Evolutionary conservation across 2,888 invertebrate genomes (phyloP).

Genomic region (Nysson spinosus): DNA sequence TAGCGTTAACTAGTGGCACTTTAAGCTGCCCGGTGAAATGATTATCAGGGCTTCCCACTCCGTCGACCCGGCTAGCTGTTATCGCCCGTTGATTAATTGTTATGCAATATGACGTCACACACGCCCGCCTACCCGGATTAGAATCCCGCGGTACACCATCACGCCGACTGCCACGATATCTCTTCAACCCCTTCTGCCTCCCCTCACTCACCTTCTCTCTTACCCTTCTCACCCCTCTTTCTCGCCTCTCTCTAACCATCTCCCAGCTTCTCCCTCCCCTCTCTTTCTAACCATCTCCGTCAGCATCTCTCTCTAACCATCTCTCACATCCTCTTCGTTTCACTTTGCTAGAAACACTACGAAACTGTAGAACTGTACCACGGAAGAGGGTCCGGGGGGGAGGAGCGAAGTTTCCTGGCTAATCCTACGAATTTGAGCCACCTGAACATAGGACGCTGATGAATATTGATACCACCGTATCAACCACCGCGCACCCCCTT

Average conservation of each 20-base stretch:
- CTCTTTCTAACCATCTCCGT: not conserved
- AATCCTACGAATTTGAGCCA: slow-evolving; percentile 75
- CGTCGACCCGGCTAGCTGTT: slow-evolving; percentile 72
- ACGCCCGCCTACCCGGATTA: slow-evolving; percentile 72
- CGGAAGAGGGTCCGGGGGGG: too few relatives aligned
- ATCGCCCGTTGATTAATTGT: slow-evolving; percentile 77
- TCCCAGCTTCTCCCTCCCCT: slow-evolving; percentile 32
- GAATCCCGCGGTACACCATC: slow-evolving; percentile 68
- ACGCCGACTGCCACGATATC: slow-evolving; percentile 57
- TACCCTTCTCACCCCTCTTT: not conserved
- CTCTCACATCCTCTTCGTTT: slow-evolving; percentile 3
- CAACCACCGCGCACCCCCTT: slow-evolving; percentile 38
- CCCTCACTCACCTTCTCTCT: not conserved
- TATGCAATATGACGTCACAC: slow-evolving; percentile 78
- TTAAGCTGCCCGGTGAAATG: slow-evolving; percentile 78
- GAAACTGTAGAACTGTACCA: slow-evolving; percentile 51
- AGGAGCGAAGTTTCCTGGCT: slow-evolving; percentile 73
- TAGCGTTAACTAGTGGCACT: slow-evolving; percentile 78
- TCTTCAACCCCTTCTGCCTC: slow-evolving; percentile 26
- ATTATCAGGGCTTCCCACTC: slow-evolving; percentile 77
- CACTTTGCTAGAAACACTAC: slow-evolving; percentile 13
- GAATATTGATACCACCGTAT: slow-evolving; percentile 75
- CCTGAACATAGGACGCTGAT: slow-evolving; percentile 77
- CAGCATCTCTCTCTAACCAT: not conserved
- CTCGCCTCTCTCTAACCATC: slow-evolving; percentile 7